phyloP scores from a whole-genome alignment of 2,888 invertebrate genomes.

The Listrodromus nycthemerus region DNA sequence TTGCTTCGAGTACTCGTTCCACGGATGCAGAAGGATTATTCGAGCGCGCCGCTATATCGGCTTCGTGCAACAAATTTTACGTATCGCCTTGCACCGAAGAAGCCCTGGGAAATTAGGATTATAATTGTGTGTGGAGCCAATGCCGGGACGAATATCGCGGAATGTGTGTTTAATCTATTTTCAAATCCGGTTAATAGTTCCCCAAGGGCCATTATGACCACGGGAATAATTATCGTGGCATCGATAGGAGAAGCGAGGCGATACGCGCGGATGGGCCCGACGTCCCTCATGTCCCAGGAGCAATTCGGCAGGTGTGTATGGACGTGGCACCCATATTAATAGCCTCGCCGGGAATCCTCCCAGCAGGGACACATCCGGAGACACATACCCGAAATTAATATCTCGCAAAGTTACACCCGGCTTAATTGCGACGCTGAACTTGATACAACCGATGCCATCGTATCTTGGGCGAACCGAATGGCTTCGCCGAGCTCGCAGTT shows the following conservation, averaged over 20 bases:
- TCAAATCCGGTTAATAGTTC: constrained; percentile 39
- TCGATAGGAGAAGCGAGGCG: constrained; percentile 41
- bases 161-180: constrained; percentile 50
- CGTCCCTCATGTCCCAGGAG: constrained; percentile 63
- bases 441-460: neutral
- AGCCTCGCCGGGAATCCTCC: constrained; percentile 65
- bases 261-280: constrained; percentile 28
- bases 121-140: neutral
- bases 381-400: constrained; percentile 60
- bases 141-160: neutral
- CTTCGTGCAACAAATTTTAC: neutral
- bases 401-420: constrained; percentile 61
- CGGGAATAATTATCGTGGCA: constrained; percentile 62
- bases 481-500: neutral
- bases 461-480: neutral
- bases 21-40: neutral
- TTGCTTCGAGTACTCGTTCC: constrained; percentile 19
- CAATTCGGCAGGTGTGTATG: constrained; percentile 76
- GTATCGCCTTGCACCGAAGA: neutral
- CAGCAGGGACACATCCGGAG: constrained; percentile 60
- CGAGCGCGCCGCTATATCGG: neutral
- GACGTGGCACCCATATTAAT: constrained; percentile 75
- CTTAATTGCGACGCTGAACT: constrained; percentile 11
- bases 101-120: neutral
- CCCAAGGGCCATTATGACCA: constrained; percentile 37